Evolutionary conservation across 2,797 vertebrate genomes (phyloP), one percentile per base, ranked within the genome.

Genomic region (Coregonus ussuriensis): DNA sequence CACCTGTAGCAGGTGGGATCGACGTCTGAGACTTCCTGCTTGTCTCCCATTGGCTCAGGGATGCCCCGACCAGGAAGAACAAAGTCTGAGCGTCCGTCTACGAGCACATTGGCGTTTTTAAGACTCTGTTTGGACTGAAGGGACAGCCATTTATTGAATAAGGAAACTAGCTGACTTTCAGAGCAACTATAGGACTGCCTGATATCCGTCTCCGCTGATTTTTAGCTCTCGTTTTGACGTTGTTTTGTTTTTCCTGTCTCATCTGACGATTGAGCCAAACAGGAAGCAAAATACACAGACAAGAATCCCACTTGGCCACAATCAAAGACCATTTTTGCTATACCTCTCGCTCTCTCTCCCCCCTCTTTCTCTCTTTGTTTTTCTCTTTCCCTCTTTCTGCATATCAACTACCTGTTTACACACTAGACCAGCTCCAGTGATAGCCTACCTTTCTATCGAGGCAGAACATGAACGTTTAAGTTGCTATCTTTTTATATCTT

Each of bases 21-120:
- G 13, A 29, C 14, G 68, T 25, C 74, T 76, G 66, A 65, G 3
- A 31, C 11, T 7, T 25, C 71, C 53, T 87, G 83, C 87, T 79
- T n/a, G 4, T 68, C 47, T 35, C 62, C 2, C 74, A 13, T 7
- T 77, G 75, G 78, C 78, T 81, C 41, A 89, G 90, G 82, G 85
- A 93, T 93, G 91, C 83, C 88, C 86, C 41, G 72, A 21, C 18
- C 33, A 84, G 85, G 86, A 83, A 92, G 85, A 86, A 87, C 83
- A 82, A 90, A 85, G 83, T 81, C 90, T 16, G 85, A 87, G 47
- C 77, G 83, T 66, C 84, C 86, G 91, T 82, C 89, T 77, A 47
- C 63, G 2, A 62, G 83, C 79, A 90, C 86, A 89, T 88, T 87
- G 63, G 75, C 82, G 72, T 78, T 84, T 80, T 76, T 85, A 79